phyloP scores from a whole-genome alignment of 2,888 invertebrate genomes.

The Hydriomena furcata region DNA sequence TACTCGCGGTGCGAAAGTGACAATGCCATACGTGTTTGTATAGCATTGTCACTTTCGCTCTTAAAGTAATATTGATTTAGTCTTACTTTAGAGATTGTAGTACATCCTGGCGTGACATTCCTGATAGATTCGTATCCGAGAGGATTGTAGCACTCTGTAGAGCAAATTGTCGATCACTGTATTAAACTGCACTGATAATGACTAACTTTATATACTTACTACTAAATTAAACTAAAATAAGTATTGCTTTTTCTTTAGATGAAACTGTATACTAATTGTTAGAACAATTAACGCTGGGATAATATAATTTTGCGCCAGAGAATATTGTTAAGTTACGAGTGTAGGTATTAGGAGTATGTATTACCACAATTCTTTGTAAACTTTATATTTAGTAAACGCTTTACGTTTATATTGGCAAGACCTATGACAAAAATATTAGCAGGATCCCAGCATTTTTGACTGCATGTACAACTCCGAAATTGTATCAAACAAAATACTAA shows the following conservation, averaged over 20 bases:
- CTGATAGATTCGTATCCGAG: constrained; percentile 34
- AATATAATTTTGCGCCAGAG: constrained; percentile 28
- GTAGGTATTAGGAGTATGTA: neutral
- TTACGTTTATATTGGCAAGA: constrained; percentile 7
- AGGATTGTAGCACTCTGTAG: constrained; percentile 70
- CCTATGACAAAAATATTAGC: constrained; percentile 1
- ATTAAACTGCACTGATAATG: constrained; percentile 51
- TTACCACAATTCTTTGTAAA: constrained; percentile 3
- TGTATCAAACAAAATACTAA: constrained; percentile 16
- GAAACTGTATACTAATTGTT: constrained; percentile 44
- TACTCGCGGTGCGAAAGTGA: too few relatives aligned
- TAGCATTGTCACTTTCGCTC: too few relatives aligned
- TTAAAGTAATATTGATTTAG: too few relatives aligned
- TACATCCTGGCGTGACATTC: constrained; percentile 23
- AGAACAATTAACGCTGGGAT: constrained; percentile 53
- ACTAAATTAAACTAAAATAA: constrained; percentile 39
- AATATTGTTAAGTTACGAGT: constrained; percentile 9
- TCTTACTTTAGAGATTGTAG: too few relatives aligned
- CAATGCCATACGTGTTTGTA: too few relatives aligned
- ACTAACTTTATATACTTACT: constrained; percentile 31
- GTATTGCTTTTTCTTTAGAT: constrained; percentile 64
- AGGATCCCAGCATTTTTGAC: constrained; percentile 22
- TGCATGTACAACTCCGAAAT: constrained; percentile 5
- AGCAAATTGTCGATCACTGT: constrained; percentile 45
- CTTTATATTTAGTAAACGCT: neutral